Conservation (phyloP, 2,888 invertebrate species). For the Dascillus cervinus region DNA sequence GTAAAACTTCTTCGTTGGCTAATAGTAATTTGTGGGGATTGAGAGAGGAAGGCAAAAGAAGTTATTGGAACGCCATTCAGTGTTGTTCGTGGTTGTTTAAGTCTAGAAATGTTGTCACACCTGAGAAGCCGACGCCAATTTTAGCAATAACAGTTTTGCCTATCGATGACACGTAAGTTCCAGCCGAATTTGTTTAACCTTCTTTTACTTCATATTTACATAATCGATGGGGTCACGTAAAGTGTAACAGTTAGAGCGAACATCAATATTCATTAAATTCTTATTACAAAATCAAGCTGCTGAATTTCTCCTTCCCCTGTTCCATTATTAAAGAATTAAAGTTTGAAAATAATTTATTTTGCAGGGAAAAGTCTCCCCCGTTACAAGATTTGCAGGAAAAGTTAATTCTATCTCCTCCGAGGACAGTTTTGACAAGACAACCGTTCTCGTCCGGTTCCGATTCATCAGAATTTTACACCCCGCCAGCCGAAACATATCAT, state of each 20-base stretch:
- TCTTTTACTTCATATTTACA: too few relatives aligned
- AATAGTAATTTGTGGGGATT: conserved; percentile 26
- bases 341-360: conserved; percentile 8
- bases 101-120: conserved; percentile 17
- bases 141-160: conserved; percentile 31
- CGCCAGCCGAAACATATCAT: conserved; percentile 33
- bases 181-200: too few relatives aligned
- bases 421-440: conserved; percentile 19
- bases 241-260: too few relatives aligned
- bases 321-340: too few relatives aligned
- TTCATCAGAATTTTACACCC: conserved; percentile 41
- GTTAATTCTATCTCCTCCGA: conserved; percentile 11
- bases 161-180: conserved; percentile 15
- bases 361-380: conserved; percentile 23
- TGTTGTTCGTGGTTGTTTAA: conserved; percentile 23
- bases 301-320: too few relatives aligned
- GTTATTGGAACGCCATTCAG: conserved; percentile 15
- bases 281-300: too few relatives aligned
- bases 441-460: conserved; percentile 38
- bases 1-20: too few relatives aligned
- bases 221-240: too few relatives aligned
- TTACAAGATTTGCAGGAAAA: conserved; percentile 22
- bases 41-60: conserved; percentile 20
- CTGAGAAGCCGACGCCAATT: conserved; percentile 27
- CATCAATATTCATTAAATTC: too few relatives aligned